Percentiles rank a stretch among this genome's conserved stretches.
phyloP scores from a whole-genome alignment of 2,888 invertebrate species.

The Himalopsyche anomala region DNA sequence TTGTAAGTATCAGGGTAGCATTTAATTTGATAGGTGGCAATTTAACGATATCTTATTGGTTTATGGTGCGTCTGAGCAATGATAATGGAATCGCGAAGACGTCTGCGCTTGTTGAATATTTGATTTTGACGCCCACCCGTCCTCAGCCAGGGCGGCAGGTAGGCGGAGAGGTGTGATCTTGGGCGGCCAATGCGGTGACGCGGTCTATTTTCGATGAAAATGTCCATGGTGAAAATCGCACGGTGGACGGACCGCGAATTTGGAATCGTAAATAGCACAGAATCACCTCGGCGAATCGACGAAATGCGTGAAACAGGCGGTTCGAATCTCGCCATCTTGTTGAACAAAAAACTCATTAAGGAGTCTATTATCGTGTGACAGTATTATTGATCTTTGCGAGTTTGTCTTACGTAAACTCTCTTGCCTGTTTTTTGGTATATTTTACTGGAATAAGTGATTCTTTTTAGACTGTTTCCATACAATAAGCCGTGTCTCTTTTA shows the following conservation, averaged over 20 bases:
- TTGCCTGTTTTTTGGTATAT: too few species aligned
- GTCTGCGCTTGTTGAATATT: slow-evolving; percentile 59
- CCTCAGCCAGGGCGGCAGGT: slow-evolving; percentile 51
- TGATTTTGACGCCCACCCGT: slow-evolving; percentile 56
- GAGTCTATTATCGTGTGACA: neutral
- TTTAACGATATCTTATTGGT: slow-evolving; percentile 58
- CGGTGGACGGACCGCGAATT: neutral
- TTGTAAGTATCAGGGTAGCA: slow-evolving; percentile 36
- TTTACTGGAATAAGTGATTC: too few species aligned
- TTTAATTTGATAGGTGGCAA: slow-evolving; percentile 50
- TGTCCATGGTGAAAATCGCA: slow-evolving; percentile 17
- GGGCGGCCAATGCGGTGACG: slow-evolving; percentile 37
- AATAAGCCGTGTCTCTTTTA: too few species aligned
- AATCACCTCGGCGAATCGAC: neutral
- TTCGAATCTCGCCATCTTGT: slow-evolving; percentile 2
- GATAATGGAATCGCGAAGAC: slow-evolving; percentile 61
- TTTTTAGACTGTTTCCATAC: too few species aligned
- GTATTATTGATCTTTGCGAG: neutral
- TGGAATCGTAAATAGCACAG: neutral
- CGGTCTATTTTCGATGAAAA: slow-evolving; percentile 14
- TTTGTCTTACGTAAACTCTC: neutral
- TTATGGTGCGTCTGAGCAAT: slow-evolving; percentile 52
- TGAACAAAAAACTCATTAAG: neutral
- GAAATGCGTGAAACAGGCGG: slow-evolving; percentile 6
- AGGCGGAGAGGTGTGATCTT: slow-evolving; percentile 46